A percentile compares a stretch with the other conserved stretches of the same genome.
Evolutionary conservation across 2,888 invertebrate species (phyloP).

Genomic region (Ectropis crepuscularia): DNA sequence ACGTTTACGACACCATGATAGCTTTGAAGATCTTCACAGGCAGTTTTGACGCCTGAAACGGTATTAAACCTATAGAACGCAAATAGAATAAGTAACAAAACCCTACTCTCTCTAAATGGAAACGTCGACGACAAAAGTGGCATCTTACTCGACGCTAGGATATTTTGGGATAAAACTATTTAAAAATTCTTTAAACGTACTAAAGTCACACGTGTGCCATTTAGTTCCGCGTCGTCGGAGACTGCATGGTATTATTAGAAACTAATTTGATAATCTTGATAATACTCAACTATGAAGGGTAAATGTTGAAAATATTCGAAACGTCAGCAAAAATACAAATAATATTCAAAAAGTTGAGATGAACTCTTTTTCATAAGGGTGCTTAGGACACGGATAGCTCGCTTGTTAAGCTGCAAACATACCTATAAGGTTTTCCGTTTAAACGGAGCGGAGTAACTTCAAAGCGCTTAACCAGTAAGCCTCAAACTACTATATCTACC

Average conservation of each 20-base stretch:
- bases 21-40: conserved; percentile 21
- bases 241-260: conserved; percentile 2
- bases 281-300: not conserved
- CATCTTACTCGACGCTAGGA: conserved; percentile 44
- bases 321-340: not conserved
- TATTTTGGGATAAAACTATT: conserved; percentile 56
- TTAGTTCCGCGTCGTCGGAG: conserved; percentile 38
- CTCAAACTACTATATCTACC: conserved; percentile 2
- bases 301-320: not conserved
- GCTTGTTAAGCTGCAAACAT: conserved; percentile 8
- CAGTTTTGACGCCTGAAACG: conserved; percentile 13
- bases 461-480: conserved; percentile 13
- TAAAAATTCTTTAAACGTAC: conserved; percentile 51
- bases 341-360: not conserved
- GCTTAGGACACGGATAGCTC: not conserved
- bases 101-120: conserved; percentile 41
- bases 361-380: not conserved
- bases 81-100: conserved; percentile 29
- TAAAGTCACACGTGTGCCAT: conserved; percentile 48
- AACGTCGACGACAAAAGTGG: conserved; percentile 50
- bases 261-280: not conserved
- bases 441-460: conserved; percentile 17
- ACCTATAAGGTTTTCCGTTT: conserved; percentile 5
- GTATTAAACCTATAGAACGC: conserved; percentile 12
- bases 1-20: conserved; percentile 18